phyloP scores from a whole-genome alignment of 2,113 vertebrate species.

The Indicator maculatus region DNA sequence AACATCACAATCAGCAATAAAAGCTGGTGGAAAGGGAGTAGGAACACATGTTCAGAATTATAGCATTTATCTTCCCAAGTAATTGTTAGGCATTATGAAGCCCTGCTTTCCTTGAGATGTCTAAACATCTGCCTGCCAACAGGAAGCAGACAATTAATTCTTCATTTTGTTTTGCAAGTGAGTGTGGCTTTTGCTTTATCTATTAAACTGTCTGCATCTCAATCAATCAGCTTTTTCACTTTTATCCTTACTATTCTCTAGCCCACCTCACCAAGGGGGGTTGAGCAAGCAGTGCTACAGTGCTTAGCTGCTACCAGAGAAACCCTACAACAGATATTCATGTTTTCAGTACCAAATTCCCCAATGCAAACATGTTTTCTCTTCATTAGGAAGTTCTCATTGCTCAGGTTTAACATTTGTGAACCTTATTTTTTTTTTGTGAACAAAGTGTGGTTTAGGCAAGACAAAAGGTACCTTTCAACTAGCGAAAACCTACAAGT shows the following conservation, averaged over 20 bases:
- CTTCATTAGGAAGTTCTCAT: not conserved
- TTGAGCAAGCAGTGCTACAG: fast-evolving
- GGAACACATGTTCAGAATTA: not conserved
- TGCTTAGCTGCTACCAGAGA: too few relatives aligned
- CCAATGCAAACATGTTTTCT: not conserved
- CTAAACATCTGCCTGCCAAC: not conserved
- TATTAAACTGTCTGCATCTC: too few relatives aligned
- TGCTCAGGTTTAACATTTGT: not conserved
- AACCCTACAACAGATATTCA: not conserved
- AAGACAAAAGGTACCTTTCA: not conserved
- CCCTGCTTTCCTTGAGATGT: too few relatives aligned
- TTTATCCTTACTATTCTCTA: not conserved
- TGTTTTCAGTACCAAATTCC: not conserved
- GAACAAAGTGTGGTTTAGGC: not conserved
- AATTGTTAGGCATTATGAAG: not conserved
- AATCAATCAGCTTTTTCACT: not conserved
- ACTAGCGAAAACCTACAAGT: not conserved
- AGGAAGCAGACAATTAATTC: not conserved
- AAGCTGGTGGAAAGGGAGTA: not conserved
- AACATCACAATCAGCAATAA: too few relatives aligned
- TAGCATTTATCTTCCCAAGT: not conserved
- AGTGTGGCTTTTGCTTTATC: too few relatives aligned
- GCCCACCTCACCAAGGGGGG: fast-evolving
- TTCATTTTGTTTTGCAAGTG: not conserved
- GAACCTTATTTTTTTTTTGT: not conserved